These are phyloP conservation scores for Apostichopus parvimensis DNA, from an alignment of 35 echinoderm and acorn worm species.

Conservation along the genomic window DNA sequence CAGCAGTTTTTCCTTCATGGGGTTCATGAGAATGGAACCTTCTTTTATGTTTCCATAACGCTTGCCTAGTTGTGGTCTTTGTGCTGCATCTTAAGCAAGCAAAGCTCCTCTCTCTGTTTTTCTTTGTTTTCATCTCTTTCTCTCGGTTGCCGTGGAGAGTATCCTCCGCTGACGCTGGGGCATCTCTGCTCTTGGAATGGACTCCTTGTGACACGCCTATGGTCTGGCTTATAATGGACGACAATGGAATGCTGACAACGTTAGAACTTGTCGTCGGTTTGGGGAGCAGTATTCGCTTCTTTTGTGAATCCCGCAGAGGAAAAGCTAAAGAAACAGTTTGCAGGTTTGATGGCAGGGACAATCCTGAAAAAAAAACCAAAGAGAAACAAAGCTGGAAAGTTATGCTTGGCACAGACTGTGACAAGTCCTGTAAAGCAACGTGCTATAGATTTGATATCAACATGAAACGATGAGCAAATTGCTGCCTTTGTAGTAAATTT, in stretches of 20 bases:
- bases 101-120: not conserved
- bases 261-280: not conserved
- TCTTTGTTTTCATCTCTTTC: not conserved
- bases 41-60: slow-evolving; percentile 12
- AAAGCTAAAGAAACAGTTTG: not conserved
- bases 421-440: no score
- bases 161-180: not conserved
- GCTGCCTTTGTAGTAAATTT: no score
- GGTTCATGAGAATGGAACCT: not conserved
- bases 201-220: not conserved
- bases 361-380: not conserved
- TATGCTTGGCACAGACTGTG: no score
- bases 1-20: not conserved
- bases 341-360: not conserved
- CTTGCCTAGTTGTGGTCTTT: slow-evolving; percentile 25
- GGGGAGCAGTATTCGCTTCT: not conserved
- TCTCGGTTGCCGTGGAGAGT: not conserved
- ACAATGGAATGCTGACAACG: slow-evolving; percentile 16
- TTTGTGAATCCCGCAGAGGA: not conserved
- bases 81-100: not conserved
- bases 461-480: no score
- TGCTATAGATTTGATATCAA: no score
- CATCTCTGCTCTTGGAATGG: not conserved
- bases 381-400: not conserved
- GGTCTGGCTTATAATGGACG: not conserved